Evolutionary conservation across 2,113 vertebrate species (phyloP), one percentile per base, ranked within the genome.

Genomic region (Meriones unguiculatus): DNA sequence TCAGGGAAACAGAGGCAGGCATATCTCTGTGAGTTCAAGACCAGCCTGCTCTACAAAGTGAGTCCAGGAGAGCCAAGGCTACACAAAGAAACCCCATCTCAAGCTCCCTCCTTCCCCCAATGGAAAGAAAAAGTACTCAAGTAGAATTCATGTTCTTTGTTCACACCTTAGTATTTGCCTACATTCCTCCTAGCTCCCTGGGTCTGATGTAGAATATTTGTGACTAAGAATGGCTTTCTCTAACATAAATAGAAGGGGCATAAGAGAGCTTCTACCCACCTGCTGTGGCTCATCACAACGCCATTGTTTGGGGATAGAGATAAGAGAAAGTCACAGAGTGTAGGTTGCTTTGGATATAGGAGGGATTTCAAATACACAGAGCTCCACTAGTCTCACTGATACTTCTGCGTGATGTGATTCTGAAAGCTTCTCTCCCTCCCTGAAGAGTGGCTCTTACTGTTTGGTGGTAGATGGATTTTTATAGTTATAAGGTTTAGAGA

Each of bases 401-500:
- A 0, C 20, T 81, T 38, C 65, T 73, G 0, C 11, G 75, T 72
- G 41, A 38, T 91, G n/a, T 2, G 50, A n/a, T 91, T 90, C 67
- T 15, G 2, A 89, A 94, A 69, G 35, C 69, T 78, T 87, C 38
- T 77, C n/a, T 85, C 22, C 7, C 2, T 46, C 41, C 78, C 76
- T 38, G 52, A 35, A 35, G 91, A 95, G 70, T 64, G 9, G 41
- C n/a, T 57, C n/a, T 92, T 86, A 41, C 75, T 95, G 9, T 67
- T 90, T 72, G 72, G 80, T 95, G 24, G n/a, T 30, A 59, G 87
- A 46, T 88, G 25, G 24, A n/a, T 80, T 95, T 90, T 89, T 96
- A 93, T 82, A 73, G 86, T 87, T 72, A 94, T 77, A 94, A 80
- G 93, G 96, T 52, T 81, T 77, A 50, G 52, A 11, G 73, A 30